These are phyloP conservation scores for Rapana venosa DNA, from an alignment of 2,888 invertebrate species.

Conservation along the genomic window DNA sequence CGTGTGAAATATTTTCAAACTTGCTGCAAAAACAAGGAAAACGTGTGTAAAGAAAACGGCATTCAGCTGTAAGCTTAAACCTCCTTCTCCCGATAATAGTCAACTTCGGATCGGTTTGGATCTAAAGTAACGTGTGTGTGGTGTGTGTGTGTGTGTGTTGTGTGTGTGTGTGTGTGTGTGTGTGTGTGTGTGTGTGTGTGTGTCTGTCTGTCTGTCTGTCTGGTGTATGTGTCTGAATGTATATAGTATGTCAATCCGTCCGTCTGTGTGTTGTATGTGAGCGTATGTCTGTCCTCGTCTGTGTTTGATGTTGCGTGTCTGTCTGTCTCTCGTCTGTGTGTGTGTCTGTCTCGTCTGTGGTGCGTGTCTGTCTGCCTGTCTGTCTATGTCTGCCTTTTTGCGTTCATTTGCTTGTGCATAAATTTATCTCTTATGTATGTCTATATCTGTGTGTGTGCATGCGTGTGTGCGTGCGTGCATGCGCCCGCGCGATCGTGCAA, in stretches of 20 bases:
- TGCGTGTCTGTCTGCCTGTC: neutral
- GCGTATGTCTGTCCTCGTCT: neutral
- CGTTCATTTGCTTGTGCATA: too few relatives aligned
- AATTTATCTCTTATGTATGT: neutral
- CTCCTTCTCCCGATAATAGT: too few relatives aligned
- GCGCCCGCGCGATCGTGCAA: neutral
- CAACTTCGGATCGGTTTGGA: too few relatives aligned
- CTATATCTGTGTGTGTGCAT: neutral
- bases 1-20: too few relatives aligned
- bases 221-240: neutral
- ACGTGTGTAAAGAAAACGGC: too few relatives aligned
- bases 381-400: neutral
- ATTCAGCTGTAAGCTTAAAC: too few relatives aligned
- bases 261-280: too few relatives aligned
- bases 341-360: neutral
- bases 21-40: too few relatives aligned
- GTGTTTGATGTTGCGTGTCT: neutral
- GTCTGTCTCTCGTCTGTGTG: too few relatives aligned
- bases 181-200: neutral
- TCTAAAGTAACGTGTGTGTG: neutral
- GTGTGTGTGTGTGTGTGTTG: conserved; percentile 18
- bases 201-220: neutral
- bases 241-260: too few relatives aligned
- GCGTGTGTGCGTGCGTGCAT: neutral
- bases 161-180: neutral